Conservation (phyloP, 2,113 vertebrate genomes). For the Platanista minor region DNA sequence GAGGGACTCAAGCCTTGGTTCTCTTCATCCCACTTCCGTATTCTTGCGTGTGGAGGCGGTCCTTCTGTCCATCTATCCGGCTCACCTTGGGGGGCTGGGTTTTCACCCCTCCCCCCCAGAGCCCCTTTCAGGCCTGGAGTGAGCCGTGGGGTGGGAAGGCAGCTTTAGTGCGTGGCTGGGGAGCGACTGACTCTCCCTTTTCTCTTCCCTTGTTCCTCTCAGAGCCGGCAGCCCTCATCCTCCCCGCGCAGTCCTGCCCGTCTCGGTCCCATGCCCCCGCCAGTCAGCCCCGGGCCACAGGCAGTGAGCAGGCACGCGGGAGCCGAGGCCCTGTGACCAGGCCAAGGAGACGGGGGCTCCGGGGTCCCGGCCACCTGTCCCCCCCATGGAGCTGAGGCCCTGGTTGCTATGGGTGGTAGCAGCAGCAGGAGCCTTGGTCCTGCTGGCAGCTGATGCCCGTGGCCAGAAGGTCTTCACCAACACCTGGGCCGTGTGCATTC, state of each 20-base stretch:
- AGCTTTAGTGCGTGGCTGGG: rapidly evolving
- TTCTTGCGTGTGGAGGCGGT: not conserved
- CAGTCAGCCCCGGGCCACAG: conserved; percentile 46
- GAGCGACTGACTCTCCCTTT: not conserved
- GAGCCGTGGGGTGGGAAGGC: not conserved
- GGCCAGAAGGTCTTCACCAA: conserved; percentile 90
- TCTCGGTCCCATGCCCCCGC: conserved; percentile 64
- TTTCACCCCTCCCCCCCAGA: not conserved
- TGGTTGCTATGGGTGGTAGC: conserved; percentile 85
- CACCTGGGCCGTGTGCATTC: conserved; percentile 92
- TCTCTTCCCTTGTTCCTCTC: not conserved
- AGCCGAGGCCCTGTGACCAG: conserved; percentile 60
- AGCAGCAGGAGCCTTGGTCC: conserved; percentile 81
- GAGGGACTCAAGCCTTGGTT: not conserved
- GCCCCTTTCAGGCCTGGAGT: not conserved
- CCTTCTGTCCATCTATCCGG: not conserved
- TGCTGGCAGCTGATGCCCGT: conserved; percentile 77
- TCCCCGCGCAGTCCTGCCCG: not conserved
- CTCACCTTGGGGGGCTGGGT: not conserved
- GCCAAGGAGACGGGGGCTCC: conserved; percentile 25
- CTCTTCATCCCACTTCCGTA: not conserved
- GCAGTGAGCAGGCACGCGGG: conserved; percentile 16
- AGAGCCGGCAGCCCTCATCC: conserved; percentile 13
- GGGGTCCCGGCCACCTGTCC: not conserved
- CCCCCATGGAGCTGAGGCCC: conserved; percentile 83